These are phyloP conservation scores for Erpobdella octoculata DNA, from an alignment of 2,888 invertebrate species.

Conservation along the genomic window DNA sequence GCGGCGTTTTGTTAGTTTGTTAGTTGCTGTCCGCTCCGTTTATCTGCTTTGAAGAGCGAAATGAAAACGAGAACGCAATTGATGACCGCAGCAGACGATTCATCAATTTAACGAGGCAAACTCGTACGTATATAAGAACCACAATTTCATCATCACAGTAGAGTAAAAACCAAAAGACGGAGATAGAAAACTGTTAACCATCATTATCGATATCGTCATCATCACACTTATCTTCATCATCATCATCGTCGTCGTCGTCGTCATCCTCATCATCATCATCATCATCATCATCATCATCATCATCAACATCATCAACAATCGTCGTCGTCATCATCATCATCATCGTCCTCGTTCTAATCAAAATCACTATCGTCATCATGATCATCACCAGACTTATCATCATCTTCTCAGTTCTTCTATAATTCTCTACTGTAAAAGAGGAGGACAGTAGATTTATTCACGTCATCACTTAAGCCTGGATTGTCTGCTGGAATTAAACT, in stretches of 20 bases:
- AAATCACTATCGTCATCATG: not conserved
- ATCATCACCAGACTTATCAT: not conserved
- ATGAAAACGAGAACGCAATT: too few species aligned
- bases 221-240: not conserved
- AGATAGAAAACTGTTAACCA: not conserved
- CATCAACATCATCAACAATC: not conserved
- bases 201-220: too few species aligned
- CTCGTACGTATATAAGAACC: not conserved
- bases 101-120: not conserved
- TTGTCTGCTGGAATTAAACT: not conserved
- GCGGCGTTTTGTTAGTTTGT: too few species aligned
- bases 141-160: not conserved
- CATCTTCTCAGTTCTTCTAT: not conserved
- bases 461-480: conserved; percentile 10
- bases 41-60: too few species aligned
- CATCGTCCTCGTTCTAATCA: not conserved
- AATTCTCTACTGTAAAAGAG: not conserved
- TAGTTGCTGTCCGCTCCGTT: too few species aligned
- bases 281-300: not conserved
- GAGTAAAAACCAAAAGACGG: not conserved
- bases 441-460: too few species aligned
- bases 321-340: not conserved
- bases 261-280: not conserved
- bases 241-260: not conserved
- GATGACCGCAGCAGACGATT: too few species aligned